Conservation (phyloP, 1,140 invertebrate species). For the Eurosta solidaginis region DNA sequence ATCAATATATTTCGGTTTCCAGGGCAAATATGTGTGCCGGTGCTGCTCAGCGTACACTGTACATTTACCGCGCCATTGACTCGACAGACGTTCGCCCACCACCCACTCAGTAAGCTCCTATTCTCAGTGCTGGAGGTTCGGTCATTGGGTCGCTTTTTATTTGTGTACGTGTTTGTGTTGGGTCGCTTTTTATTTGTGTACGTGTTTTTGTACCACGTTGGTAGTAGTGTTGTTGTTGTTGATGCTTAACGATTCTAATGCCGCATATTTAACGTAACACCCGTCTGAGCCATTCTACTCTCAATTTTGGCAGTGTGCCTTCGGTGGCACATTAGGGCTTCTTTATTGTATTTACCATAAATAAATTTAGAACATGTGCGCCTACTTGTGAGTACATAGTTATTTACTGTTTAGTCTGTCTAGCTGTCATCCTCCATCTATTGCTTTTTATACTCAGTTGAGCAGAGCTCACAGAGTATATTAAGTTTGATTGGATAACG, state of each 20-base stretch:
- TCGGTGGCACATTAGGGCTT: neutral
- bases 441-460: no score
- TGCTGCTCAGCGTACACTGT: neutral
- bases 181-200: neutral
- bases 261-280: neutral
- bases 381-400: neutral
- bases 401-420: neutral
- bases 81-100: neutral
- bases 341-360: neutral
- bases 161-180: neutral
- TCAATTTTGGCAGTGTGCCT: no score
- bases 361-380: constrained; percentile 10
- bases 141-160: constrained; percentile 8
- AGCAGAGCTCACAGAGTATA: no score
- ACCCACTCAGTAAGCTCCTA: neutral
- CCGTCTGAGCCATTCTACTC: neutral
- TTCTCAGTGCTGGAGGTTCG: neutral
- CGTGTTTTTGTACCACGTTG: no score
- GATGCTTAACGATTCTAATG: no score
- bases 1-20: neutral
- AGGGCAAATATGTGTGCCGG: neutral
- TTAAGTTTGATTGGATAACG: no score
- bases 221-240: no score
- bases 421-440: neutral
- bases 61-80: constrained; percentile 7